Base-by-base conservation (phyloP, 2,888 invertebrate species). In the Chouioia cunea region DNA sequence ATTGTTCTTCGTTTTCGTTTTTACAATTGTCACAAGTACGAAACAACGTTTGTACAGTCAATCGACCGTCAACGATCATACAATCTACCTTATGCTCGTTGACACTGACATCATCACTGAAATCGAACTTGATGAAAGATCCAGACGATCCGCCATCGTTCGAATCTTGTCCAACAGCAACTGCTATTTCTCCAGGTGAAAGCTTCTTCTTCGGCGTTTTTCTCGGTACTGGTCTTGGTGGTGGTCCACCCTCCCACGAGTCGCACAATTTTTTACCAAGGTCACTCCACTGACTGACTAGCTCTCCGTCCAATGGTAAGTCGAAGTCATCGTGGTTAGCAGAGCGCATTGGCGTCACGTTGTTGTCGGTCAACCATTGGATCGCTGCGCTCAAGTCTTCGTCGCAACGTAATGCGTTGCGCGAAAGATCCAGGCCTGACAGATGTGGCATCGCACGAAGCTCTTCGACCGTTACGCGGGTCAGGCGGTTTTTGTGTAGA, bases 331-430 rank as follows among this genome's bases (percentile, higher is more conserved):
- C n/a, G 12, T 27, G 46, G 53, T 58, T 56, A 14, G 15, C 2
- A 8, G 58, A 20, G 20, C 77, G 78, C 16, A 87, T 88, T 4
- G 90, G 89, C 2, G 88, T 87, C 0, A 92, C 89, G 74, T 89
- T 88, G 64, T 88, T 88, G 47, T 87, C 87, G 75, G 87, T 89
- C 66, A 92, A 85, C 89, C 90, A 91, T 59, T 88, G 87, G 81
- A 93, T 89, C 47, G 93, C 89, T 65, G 89, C 87, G 76, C 90
- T 90, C 79, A 93, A 91, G 58, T 91, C 90, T 36, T 88, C 87
- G 75, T 90, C 90, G 82, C 94, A 94, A 53, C 89, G 88, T 47
- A 94, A 85, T 1, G 91, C 91, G 84, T 93, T 93, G 76, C 89
- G 87, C 70, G 89, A 88, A 47, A 92, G 86, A 78, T 92, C 91